Evolutionary conservation across 2,888 invertebrate genomes (phyloP).

Genomic region (Achlya flavicornis): DNA sequence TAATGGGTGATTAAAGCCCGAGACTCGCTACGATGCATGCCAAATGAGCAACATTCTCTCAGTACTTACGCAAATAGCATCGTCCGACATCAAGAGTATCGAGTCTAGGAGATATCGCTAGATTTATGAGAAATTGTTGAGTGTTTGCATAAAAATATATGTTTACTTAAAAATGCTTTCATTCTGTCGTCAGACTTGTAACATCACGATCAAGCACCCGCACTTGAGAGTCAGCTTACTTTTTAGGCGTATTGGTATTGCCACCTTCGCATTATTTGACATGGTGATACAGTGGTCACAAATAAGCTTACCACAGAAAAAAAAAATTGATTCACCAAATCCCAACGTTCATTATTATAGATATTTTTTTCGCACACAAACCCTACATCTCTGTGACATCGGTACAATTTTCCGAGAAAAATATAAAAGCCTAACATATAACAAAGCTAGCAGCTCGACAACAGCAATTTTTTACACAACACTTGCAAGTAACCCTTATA

Average conservation of each 20-base stretch:
- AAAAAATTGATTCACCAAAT: too few species aligned
- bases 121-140: neutral
- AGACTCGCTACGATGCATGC: neutral
- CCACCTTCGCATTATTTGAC: too few species aligned
- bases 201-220: too few species aligned
- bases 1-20: neutral
- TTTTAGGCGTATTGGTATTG: too few species aligned
- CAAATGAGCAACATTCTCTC: neutral
- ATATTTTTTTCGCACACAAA: too few species aligned
- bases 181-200: too few species aligned
- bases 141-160: neutral
- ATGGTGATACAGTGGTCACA: too few species aligned
- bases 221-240: too few species aligned
- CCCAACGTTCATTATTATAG: too few species aligned
- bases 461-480: neutral
- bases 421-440: neutral
- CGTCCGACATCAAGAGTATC: slow-evolving; percentile 1
- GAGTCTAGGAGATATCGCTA: neutral
- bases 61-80: neutral
- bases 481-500: neutral
- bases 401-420: neutral
- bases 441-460: neutral
- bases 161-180: too few species aligned
- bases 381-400: too few species aligned
- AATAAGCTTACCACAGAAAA: too few species aligned